Percentiles rank a stretch among this genome's conserved stretches.
Conservation (phyloP, 1,140 invertebrate genomes). For the Drosophila pachea region DNA sequence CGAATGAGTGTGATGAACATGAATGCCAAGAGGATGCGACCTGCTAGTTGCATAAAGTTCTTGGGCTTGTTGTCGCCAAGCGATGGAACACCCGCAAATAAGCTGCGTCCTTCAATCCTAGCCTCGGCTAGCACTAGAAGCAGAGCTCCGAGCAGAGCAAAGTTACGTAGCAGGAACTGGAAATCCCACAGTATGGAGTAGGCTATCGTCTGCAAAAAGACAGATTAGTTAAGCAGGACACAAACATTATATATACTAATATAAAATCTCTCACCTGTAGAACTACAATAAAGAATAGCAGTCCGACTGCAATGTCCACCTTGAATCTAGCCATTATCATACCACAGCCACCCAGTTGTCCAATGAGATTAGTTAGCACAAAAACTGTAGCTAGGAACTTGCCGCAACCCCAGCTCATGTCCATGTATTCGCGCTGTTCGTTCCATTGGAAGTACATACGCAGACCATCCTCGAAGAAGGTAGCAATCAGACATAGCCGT, state of each 20-base stretch:
- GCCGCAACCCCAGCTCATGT: conserved; percentile 98
- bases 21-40: conserved; percentile 96
- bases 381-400: conserved; percentile 92
- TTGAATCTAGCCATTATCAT: conserved; percentile 96
- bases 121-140: conserved; percentile 96
- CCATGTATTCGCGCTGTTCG: conserved; percentile 98
- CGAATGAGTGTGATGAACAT: conserved; percentile 99
- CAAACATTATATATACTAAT: neutral
- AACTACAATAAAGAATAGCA: conserved; percentile 97
- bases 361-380: conserved; percentile 95
- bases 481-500: conserved; percentile 97
- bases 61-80: conserved; percentile 98
- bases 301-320: conserved; percentile 95
- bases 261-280: conserved; percentile 85
- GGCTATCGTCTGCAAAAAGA: conserved; percentile 89
- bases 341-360: conserved; percentile 95
- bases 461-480: conserved; percentile 99
- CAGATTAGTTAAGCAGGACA: neutral
- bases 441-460: conserved; percentile 99
- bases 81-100: conserved; percentile 99
- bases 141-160: conserved; percentile 97
- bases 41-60: conserved; percentile 97
- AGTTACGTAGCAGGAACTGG: conserved; percentile 96
- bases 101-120: conserved; percentile 91
- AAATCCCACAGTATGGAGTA: conserved; percentile 99